Percentiles rank a stretch among this genome's conserved stretches.
phyloP scores from a whole-genome alignment of 2,888 invertebrate species.

The Lasioglossum leucozonium region DNA sequence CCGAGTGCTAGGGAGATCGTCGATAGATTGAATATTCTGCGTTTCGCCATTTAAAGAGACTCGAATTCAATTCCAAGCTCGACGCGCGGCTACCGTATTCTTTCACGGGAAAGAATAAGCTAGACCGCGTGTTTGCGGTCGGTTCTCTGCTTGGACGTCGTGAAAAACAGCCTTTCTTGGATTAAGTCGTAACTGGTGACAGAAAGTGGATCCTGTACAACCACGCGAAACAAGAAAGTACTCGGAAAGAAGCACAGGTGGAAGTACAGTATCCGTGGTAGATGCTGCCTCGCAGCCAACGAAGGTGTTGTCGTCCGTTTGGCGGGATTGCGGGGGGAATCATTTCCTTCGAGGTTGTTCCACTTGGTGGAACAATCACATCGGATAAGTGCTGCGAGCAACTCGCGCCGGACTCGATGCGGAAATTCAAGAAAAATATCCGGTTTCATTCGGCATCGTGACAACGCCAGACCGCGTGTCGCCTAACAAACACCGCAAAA shows the following conservation, averaged over 20 bases:
- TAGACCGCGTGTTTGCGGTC: not conserved
- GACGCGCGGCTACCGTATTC: not conserved
- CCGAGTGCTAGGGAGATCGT: not conserved
- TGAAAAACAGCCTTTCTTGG: not conserved
- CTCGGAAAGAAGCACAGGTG: not conserved
- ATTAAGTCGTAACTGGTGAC: not conserved
- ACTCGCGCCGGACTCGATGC: not conserved
- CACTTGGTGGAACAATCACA: not conserved
- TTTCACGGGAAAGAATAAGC: not conserved
- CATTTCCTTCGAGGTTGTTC: not conserved
- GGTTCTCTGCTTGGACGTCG: not conserved
- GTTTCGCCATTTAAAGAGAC: not conserved
- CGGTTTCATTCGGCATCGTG: not conserved
- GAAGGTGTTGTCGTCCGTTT: not conserved
- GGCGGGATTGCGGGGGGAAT: not conserved
- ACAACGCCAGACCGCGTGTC: not conserved
- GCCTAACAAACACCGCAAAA: not conserved
- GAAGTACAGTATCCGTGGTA: not conserved
- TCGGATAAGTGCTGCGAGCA: not conserved
- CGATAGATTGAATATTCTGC: not conserved
- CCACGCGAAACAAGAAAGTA: not conserved
- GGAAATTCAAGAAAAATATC: slow-evolving; percentile 1
- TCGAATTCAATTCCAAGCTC: not conserved
- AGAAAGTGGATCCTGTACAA: not conserved
- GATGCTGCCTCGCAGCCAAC: not conserved